Evolutionary conservation across 2,113 vertebrate species (phyloP), one percentile per base, ranked within the genome.

Genomic region (Dromiciops gliroides): DNA sequence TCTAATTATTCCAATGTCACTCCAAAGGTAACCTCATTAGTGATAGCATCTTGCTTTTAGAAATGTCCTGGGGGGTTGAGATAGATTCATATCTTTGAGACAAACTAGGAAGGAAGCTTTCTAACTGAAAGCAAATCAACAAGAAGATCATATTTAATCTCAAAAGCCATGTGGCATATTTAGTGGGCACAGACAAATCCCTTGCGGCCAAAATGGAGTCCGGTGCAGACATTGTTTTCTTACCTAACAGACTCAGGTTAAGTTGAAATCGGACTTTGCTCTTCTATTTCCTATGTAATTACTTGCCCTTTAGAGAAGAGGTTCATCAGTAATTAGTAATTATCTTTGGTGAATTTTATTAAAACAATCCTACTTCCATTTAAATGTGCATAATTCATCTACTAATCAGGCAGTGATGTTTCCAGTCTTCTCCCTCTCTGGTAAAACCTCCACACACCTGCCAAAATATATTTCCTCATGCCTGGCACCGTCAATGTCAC

Each of bases 221-320:
- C 1, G 51, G 92, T 47, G 83, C 12, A 89, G 14, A 50, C 19
- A 89, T 37, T n/a, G 94, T 91, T 95, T 89, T 90, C 60, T 94
- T 89, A 50, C 6, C 91, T 94, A 93, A 92, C 92, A 47, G 49
- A 92, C 37, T 95, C 96, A 47, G 49, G 92, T 51, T 97, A 93
- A 96, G 93, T 94, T 95, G 56, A 92, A 94, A 94, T 16, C 89
- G 31, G 89, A 92, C 52, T 93, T 51, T 95, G 90, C 52, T 53
- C 96, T 93, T 89, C 89, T 95, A 97, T 97, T 95, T 96, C 97
- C 93, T 92, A 91, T 49, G 50, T 52, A 49, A 96, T 91, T 90
- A 93, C 91, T 89, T 91, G 95, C 49, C 75, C 95, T 95, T 97
- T 97, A 50, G 92, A 95, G 91, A 95, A 94, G 94, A 94, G 88